Base-by-base conservation (phyloP, 2,113 vertebrate species). In the Ophiodon elongatus region DNA sequence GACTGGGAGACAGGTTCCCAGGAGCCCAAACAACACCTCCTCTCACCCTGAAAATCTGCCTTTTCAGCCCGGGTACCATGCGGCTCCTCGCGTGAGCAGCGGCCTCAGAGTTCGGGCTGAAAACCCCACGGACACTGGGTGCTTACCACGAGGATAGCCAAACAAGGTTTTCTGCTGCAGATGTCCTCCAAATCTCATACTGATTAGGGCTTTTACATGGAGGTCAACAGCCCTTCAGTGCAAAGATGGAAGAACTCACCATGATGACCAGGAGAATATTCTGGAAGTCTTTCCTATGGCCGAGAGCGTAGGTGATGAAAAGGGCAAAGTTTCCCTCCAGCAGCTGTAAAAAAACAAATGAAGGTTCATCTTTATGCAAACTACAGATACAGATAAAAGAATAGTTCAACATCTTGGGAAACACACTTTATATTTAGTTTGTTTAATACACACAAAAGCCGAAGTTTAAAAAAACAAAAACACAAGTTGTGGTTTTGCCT, bases 301-400 rank as follows among this genome's bases (percentile, higher is more conserved):
- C 97, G 59, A 99, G 91, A 15, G 98, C 95, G n/a, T 99, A 97
- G 60, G 96, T 97, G 84, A 98, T 96, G 93, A 99, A 99, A 54
- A 99, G 95, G 10, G 97, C 98, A n/a, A 99, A 98, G 94, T 99
- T 99, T 27, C 98, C 98, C 25, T 99, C 98, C 78, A 99, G 92
- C 17, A 99, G 95, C 98, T 99, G 93, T 0, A 69, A 88, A 45
- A 19, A 73, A 71, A 47, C 2, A 62, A 87, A 85, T 3, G 15
- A 71, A 65, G 2, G 35, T 19, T 23, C 6, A n/a, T 4, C 15
- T 77, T 35, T 54, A 56, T 47, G 37, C 15, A 75, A 76, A 62
- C 2, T 9, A 71, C 11, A 29, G 41, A 15, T 2, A 19, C 19
- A 52, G 31, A 31, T 35, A 29, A 19, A 52, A 82, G 8, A 21